A percentile compares a stretch with the other conserved stretches of the same genome.
Conservation (phyloP, 1,140 invertebrate genomes). For the Zophobas morio region DNA sequence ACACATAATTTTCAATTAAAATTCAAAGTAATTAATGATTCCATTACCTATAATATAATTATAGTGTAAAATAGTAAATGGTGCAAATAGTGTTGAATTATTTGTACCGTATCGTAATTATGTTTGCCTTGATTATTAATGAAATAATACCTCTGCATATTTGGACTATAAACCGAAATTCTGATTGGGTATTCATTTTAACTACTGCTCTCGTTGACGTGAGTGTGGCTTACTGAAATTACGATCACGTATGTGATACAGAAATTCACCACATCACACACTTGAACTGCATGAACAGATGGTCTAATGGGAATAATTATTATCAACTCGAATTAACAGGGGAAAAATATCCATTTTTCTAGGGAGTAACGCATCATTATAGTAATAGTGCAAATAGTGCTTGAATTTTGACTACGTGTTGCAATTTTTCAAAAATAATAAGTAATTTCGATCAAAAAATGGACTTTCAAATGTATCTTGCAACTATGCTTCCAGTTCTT, state of each 20-base stretch:
- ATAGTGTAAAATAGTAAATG: slow-evolving; percentile 30
- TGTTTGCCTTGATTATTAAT: slow-evolving; percentile 25
- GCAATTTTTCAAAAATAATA: too few relatives aligned
- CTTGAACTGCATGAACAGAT: slow-evolving; percentile 15
- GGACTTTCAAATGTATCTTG: too few relatives aligned
- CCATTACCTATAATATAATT: slow-evolving; percentile 35
- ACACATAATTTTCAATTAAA: slow-evolving; percentile 38
- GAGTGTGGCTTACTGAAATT: slow-evolving; percentile 19
- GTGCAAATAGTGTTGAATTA: slow-evolving; percentile 22
- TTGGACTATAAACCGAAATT: slow-evolving; percentile 26
- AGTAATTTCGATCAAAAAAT: too few relatives aligned
- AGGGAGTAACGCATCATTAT: too few relatives aligned
- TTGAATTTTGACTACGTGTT: too few relatives aligned
- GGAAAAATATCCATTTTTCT: too few relatives aligned
- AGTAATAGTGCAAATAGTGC: too few relatives aligned
- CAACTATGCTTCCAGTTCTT: too few relatives aligned
- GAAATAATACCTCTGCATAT: slow-evolving; percentile 11
- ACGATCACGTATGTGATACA: neutral
- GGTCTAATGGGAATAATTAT: slow-evolving; percentile 7
- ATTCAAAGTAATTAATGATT: slow-evolving; percentile 30
- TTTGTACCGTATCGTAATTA: slow-evolving; percentile 20
- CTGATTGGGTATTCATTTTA: slow-evolving; percentile 23
- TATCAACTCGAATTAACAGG: slow-evolving; percentile 7
- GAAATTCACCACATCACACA: slow-evolving; percentile 13
- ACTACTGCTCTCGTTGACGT: slow-evolving; percentile 15